Conservation (phyloP, 1,140 invertebrate genomes). For the Ips nitidus region DNA sequence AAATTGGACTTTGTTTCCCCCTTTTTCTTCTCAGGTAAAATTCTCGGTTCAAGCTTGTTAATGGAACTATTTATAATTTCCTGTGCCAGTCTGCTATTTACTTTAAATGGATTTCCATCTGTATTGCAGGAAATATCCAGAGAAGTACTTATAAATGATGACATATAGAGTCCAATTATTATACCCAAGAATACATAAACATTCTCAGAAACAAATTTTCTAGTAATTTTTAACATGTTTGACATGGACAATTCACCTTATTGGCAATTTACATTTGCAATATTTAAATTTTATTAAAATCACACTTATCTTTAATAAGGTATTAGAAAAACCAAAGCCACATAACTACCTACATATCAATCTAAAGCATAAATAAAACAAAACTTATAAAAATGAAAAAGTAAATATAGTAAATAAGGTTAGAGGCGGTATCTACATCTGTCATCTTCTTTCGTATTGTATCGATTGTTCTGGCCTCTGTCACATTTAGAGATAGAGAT, state of each 20-base stretch:
- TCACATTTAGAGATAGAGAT: too few species aligned
- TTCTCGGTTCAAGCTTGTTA: conserved; percentile 31
- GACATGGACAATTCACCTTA: background rate
- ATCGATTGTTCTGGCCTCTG: too few species aligned
- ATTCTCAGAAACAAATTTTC: conserved; percentile 41
- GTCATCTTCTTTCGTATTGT: too few species aligned
- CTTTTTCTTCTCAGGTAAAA: conserved; percentile 37
- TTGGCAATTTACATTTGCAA: too few species aligned
- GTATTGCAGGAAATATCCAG: conserved; percentile 33
- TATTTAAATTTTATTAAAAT: too few species aligned
- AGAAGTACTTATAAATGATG: conserved; percentile 36
- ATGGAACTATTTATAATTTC: conserved; percentile 38
- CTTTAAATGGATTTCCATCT: conserved; percentile 16
- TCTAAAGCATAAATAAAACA: too few species aligned
- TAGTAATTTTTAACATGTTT: conserved; percentile 33
- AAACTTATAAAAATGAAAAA: too few species aligned
- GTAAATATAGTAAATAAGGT: too few species aligned
- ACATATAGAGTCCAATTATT: conserved; percentile 44
- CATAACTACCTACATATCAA: too few species aligned
- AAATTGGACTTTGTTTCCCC: conserved; percentile 49
- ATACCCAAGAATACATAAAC: conserved; percentile 44
- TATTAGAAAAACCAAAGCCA: too few species aligned
- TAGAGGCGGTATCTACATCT: too few species aligned
- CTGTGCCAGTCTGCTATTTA: conserved; percentile 28
- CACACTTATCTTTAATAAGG: too few species aligned